Percentiles rank a stretch among this genome's conserved stretches.
Evolutionary conservation across 2,797 vertebrate species (phyloP).

Genomic region (Synaphobranchus kaupii): DNA sequence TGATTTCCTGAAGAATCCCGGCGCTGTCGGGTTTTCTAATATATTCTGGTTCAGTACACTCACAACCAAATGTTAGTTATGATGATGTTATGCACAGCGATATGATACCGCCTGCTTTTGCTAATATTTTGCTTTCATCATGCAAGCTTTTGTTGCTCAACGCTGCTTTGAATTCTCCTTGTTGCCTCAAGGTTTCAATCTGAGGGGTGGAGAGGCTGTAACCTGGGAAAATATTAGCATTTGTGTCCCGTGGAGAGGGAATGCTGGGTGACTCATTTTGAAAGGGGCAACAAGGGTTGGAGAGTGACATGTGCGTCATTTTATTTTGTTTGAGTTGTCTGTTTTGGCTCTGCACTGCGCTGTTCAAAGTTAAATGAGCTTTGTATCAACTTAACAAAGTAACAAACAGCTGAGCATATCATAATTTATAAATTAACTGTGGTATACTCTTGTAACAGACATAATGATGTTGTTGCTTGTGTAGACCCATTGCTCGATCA

Average conservation of each 20-base stretch:
- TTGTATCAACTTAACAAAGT: not conserved
- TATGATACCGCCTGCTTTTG: slow-evolving; percentile 49
- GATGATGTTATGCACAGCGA: slow-evolving; percentile 51
- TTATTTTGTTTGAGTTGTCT: not conserved
- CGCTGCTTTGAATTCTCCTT: slow-evolving; percentile 7
- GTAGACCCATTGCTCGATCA: not conserved
- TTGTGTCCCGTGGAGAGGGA: slow-evolving; percentile 10
- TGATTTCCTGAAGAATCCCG: slow-evolving; percentile 29
- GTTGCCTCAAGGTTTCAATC: slow-evolving; percentile 41
- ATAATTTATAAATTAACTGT: not conserved
- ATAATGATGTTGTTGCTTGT: not conserved
- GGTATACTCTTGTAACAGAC: not conserved
- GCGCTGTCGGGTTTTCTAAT: slow-evolving; percentile 30
- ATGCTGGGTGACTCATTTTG: not conserved
- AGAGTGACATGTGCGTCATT: not conserved
- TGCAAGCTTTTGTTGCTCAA: slow-evolving; percentile 39
- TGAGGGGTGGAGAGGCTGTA: slow-evolving; percentile 26
- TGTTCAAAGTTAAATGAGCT: not conserved
- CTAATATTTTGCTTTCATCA: slow-evolving; percentile 46
- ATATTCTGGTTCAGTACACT: slow-evolving; percentile 29
- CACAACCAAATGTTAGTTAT: slow-evolving; percentile 48
- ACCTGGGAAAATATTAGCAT: slow-evolving; percentile 38
- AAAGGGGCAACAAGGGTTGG: not conserved
- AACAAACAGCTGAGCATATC: not conserved
- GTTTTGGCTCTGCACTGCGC: not conserved